Evolutionary conservation across 2,113 vertebrate genomes (phyloP).

Genomic region (Microcebus lehilahytsara): DNA sequence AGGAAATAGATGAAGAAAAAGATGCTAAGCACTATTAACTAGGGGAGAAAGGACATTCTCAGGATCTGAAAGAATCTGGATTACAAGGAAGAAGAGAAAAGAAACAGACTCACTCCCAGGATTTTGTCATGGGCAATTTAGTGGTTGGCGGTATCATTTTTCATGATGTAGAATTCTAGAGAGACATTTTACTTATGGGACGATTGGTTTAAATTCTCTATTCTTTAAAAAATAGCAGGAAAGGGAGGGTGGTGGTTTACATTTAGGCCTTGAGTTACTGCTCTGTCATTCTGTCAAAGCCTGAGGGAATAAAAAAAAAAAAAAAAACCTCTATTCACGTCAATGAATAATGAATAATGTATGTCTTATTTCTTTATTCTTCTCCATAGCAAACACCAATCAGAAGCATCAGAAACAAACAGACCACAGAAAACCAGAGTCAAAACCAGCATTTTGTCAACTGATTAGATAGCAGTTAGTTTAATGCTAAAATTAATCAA

Average conservation of each 20-base stretch:
- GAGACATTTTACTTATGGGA: constrained; percentile 45
- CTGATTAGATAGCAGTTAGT: constrained; percentile 76
- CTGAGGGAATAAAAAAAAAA: constrained; percentile 40
- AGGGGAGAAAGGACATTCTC: background rate
- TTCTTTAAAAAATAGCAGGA: constrained; percentile 15
- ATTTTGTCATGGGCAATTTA: background rate
- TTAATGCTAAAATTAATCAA: constrained; percentile 78
- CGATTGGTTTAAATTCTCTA: constrained; percentile 55
- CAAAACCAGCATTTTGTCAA: constrained; percentile 72
- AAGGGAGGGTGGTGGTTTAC: constrained; percentile 17
- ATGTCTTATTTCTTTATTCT: constrained; percentile 63
- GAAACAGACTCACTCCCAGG: too few species aligned
- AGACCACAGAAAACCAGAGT: constrained; percentile 60
- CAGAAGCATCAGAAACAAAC: constrained; percentile 66
- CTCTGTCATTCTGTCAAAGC: constrained; percentile 68
- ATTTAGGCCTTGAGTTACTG: constrained; percentile 46
- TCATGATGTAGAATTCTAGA: constrained; percentile 45
- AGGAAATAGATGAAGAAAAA: background rate
- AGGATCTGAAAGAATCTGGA: background rate
- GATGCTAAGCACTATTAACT: background rate
- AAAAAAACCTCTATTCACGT: constrained; percentile 49
- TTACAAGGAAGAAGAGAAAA: background rate
- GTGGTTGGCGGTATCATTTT: constrained; percentile 38
- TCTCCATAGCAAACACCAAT: constrained; percentile 61
- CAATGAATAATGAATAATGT: constrained; percentile 72